phyloP scores from a whole-genome alignment of 92 coral and sea anemone genomes.

The Heteractis magnifica region DNA sequence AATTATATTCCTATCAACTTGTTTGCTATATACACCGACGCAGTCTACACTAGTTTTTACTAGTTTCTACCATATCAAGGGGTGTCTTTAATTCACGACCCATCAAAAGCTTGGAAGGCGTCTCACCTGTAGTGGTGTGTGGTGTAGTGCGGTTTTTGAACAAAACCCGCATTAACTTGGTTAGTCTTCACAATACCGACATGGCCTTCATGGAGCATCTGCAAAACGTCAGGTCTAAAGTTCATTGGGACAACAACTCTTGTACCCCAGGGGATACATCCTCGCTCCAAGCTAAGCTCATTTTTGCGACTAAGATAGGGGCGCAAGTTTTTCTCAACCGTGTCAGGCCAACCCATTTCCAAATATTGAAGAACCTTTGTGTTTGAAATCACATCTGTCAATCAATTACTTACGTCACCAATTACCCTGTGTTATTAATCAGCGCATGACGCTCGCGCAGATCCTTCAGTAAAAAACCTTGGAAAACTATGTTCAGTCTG shows the following conservation, averaged over 20 bases:
- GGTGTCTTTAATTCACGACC: neutral
- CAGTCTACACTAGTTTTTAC: too few species aligned
- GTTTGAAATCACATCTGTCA: too few species aligned
- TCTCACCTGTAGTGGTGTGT: neutral
- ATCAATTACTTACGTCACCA: too few species aligned
- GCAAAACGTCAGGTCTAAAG: neutral
- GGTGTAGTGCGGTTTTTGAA: neutral
- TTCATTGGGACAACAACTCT: neutral
- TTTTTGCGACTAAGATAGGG: neutral
- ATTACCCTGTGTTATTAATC: too few species aligned
- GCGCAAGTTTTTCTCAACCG: neutral
- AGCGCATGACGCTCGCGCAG: too few species aligned
- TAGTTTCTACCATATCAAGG: too few species aligned
- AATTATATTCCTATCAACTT: too few species aligned
- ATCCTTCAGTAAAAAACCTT: too few species aligned
- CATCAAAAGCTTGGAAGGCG: neutral
- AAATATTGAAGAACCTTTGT: neutral
- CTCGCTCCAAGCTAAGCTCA: neutral
- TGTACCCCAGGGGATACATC: neutral
- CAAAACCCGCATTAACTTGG: too few species aligned
- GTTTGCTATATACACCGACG: too few species aligned
- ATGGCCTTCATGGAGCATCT: neutral
- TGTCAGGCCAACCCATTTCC: conserved; percentile 1
- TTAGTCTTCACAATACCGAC: neutral
- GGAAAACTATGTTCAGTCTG: too few species aligned